Percentiles rank a stretch among this genome's conserved stretches.
Conservation (phyloP, 2,888 invertebrate species). For the Teinopalpus imperialis region DNA sequence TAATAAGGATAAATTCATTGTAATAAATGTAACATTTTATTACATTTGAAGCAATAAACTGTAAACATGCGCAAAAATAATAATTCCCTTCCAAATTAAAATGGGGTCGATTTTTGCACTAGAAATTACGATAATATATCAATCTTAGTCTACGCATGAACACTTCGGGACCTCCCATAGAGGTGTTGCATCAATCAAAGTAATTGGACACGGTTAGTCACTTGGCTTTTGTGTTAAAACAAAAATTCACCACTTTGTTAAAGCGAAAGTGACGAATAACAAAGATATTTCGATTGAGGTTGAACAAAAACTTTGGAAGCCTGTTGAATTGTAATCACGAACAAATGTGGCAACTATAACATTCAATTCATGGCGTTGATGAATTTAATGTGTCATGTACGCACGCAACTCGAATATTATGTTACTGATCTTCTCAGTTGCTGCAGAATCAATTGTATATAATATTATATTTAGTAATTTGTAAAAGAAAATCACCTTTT, state of each 20-base stretch:
- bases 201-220: conserved; percentile 44
- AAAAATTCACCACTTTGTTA: conserved; percentile 32
- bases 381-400: not conserved
- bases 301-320: conserved; percentile 11
- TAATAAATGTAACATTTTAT: too few species aligned
- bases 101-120: conserved; percentile 27
- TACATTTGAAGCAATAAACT: conserved; percentile 1
- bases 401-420: too few species aligned
- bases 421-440: too few species aligned
- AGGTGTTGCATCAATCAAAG: conserved; percentile 46
- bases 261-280: conserved; percentile 35
- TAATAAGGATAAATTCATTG: too few species aligned
- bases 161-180: conserved; percentile 38
- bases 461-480: not conserved
- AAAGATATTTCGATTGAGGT: conserved; percentile 28
- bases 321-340: conserved; percentile 2
- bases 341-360: conserved; percentile 1
- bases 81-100: conserved; percentile 21
- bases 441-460: too few species aligned
- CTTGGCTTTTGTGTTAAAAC: conserved; percentile 29
- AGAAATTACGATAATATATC: conserved; percentile 39
- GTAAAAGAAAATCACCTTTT: not conserved
- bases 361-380: not conserved
- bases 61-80: conserved; percentile 20
- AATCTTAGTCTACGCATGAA: conserved; percentile 29